Conservation (phyloP, 2,888 invertebrate species). For the Hypena proboscidalis region DNA sequence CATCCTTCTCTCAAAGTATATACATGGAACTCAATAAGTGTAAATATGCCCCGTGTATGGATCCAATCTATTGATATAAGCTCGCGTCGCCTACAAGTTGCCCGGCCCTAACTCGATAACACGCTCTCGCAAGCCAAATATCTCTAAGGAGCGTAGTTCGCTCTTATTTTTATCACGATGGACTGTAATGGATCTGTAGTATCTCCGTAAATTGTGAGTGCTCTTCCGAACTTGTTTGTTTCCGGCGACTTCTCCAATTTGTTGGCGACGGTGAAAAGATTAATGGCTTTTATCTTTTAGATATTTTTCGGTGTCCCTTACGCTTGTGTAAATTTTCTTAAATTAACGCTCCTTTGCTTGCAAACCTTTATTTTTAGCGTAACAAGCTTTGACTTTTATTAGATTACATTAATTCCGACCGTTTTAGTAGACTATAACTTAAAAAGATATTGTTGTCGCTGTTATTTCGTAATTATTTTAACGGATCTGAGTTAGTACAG, state of each 20-base stretch:
- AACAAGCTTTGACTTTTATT: neutral
- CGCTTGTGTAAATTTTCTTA: conserved; percentile 20
- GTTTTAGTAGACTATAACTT: too few species aligned
- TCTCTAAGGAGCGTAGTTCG: conserved; percentile 16
- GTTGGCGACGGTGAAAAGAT: conserved; percentile 23
- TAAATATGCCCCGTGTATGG: too few species aligned
- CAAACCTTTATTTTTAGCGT: neutral
- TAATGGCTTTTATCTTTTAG: conserved; percentile 26
- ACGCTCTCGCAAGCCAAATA: too few species aligned
- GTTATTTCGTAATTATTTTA: neutral
- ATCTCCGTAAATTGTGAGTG: conserved; percentile 30
- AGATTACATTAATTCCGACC: neutral
- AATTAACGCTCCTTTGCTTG: conserved; percentile 10
- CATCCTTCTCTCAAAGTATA: too few species aligned
- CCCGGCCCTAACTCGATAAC: too few species aligned
- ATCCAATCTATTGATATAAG: too few species aligned
- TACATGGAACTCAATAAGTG: too few species aligned
- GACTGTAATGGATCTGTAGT: conserved; percentile 29
- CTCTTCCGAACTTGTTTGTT: conserved; percentile 31
- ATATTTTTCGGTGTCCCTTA: conserved; percentile 16
- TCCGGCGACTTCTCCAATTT: conserved; percentile 20
- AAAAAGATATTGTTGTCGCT: too few species aligned
- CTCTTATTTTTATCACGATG: conserved; percentile 26
- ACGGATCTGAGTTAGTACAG: too few species aligned
- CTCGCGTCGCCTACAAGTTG: too few species aligned